A percentile compares a stretch with the other conserved stretches of the same genome.
Conservation (phyloP, 2,113 vertebrate genomes). For the Daphoenositta chrysoptera region DNA sequence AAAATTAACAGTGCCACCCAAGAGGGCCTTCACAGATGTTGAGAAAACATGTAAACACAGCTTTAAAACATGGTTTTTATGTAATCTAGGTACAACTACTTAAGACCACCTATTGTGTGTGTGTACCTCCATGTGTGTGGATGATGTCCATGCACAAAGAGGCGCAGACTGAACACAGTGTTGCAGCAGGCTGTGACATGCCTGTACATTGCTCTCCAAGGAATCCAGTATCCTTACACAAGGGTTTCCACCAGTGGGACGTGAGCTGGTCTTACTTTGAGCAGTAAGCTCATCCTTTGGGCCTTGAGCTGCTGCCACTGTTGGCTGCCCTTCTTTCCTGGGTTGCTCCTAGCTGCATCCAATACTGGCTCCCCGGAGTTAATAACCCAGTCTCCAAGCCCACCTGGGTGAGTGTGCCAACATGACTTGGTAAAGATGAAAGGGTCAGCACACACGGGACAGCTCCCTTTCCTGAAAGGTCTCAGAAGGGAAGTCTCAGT, state of each 20-base stretch:
- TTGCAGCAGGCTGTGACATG: fast-evolving
- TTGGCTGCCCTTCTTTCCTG: background rate
- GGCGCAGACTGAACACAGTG: background rate
- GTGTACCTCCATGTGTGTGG: fast-evolving
- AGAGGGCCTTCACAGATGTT: background rate
- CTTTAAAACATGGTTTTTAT: background rate
- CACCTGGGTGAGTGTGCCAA: background rate
- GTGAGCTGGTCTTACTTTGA: fast-evolving
- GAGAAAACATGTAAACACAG: background rate
- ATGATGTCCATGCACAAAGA: background rate
- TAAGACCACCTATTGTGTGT: background rate
- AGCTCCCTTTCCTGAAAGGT: background rate
- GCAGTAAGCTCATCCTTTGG: background rate
- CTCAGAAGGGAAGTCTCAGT: background rate
- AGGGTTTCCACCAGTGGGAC: background rate
- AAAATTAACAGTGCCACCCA: background rate
- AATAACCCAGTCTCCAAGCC: background rate
- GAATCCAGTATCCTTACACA: background rate
- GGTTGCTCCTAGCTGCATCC: background rate
- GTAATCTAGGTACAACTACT: slow-evolving; percentile 4
- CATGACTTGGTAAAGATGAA: background rate
- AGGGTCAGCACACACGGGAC: no score
- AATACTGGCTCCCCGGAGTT: background rate
- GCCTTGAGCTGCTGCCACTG: background rate
- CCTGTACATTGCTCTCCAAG: background rate